Evolutionary conservation across 1,140 invertebrate species (phyloP), one percentile per base, ranked within the genome.

Genomic region (Drosophila obscura): DNA sequence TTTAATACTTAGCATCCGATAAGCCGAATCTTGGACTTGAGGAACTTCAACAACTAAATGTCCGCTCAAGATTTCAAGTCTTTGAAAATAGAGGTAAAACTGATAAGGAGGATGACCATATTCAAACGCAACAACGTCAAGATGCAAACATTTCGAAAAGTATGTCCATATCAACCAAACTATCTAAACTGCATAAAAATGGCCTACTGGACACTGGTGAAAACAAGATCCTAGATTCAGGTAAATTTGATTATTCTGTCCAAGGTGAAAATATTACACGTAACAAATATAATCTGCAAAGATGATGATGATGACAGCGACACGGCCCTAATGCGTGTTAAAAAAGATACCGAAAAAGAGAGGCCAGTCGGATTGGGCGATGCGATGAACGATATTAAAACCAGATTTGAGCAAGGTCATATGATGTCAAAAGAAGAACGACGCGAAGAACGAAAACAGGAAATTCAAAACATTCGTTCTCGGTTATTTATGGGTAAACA

Each of bases 1-100:
- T 55, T 1, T 57, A 19, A 35, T 41, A 26, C 16, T 6, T 35
- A 84, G 97, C 96, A 53, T 97, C 96, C 72, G 96, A 97, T 87
- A 97, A 97, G 90, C 96, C 96, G n/a, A 96, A 97, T 92, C 93
- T 97, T 41, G 97, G 97, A 22, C 93, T 98, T 19, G 96, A 97
- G 80, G 97, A 97, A 89, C 91, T 98, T 46, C 95, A 95, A 11
- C 94, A 94, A 64, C 92, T 97, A 49, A 97, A 97, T 92, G 96
- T 98, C 2, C 96, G 96, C 90, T 96, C 96, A 53, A 94, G 96
- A 56, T 98, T 97, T 92, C 95, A 97, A 92, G 94, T 97, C 62
- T 97, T 97, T 92, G 96, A 97, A 92, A 88, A 84, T 51, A 94
- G 94, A 73, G 91, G 92, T n/a, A 91, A 93, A 3, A 91, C 92